These are phyloP conservation scores for Xerus inauris DNA, from an alignment of 2,113 vertebrate species.

Conservation along the genomic window DNA sequence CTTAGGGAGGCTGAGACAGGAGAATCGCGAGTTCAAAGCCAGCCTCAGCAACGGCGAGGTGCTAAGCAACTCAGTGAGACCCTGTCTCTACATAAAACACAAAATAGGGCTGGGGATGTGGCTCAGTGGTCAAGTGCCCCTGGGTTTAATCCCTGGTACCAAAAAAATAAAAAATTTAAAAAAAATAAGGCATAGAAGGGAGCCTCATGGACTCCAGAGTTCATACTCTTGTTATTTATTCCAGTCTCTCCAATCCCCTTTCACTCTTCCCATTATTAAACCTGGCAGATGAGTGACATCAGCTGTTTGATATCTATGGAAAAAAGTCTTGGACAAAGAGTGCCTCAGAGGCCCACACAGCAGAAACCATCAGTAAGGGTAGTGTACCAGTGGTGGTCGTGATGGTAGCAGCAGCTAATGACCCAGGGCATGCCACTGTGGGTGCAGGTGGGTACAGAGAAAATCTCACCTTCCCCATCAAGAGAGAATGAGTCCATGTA, in stretches of 20 bases:
- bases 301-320: background rate
- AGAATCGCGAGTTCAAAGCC: no score
- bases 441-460: background rate
- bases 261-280: background rate
- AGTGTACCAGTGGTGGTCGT: fast-evolving
- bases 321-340: background rate
- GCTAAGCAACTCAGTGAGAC: no score
- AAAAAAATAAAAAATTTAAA: no score
- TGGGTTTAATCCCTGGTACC: no score
- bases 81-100: no score
- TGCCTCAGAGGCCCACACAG: background rate
- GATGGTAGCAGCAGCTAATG: background rate
- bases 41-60: no score
- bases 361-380: background rate
- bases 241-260: background rate
- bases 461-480: background rate
- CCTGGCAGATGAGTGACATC: background rate
- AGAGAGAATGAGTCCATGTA: background rate
- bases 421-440: no score
- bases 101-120: no score
- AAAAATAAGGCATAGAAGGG: background rate
- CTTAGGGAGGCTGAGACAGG: no score
- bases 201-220: background rate
- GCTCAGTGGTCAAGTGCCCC: no score
- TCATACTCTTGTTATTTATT: background rate